Percentiles rank a stretch among this genome's conserved stretches.
Conservation (phyloP, 2,113 vertebrate genomes). For the Apus apus region DNA sequence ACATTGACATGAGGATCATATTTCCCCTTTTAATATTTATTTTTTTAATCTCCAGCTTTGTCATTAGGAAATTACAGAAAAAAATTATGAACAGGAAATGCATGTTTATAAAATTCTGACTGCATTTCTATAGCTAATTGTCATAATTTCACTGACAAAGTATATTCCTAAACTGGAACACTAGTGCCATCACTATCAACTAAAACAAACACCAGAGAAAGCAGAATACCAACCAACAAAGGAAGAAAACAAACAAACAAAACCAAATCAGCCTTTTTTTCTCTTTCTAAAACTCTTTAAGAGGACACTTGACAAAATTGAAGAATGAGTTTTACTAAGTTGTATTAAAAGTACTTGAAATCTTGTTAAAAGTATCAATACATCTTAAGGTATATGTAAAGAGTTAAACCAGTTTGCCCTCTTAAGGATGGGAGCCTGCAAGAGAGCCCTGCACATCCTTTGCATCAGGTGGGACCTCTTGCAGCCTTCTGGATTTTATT, state of each 20-base stretch:
- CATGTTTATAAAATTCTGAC: not conserved
- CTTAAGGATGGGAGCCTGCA: not conserved
- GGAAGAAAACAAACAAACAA: not conserved
- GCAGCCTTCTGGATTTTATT: not conserved
- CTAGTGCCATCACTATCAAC: not conserved
- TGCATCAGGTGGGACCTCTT: not conserved
- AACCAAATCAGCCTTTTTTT: accelerated
- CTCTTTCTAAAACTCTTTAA: not conserved
- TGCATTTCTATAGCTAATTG: not conserved
- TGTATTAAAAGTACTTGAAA: not conserved
- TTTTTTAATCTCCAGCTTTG: not conserved
- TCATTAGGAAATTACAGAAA: not conserved
- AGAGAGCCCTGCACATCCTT: not conserved
- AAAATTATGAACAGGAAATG: not conserved
- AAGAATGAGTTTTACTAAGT: not conserved
- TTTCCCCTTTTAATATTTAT: not conserved
- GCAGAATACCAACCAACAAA: not conserved
- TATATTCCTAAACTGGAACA: not conserved
- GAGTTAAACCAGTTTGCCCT: not conserved
- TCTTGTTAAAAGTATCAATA: not conserved
- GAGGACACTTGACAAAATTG: not conserved
- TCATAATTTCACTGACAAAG: not conserved
- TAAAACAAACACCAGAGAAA: not conserved
- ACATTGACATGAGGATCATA: not conserved
- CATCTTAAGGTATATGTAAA: not conserved